phyloP scores from a whole-genome alignment of 2,797 vertebrate genomes.

The Lagorchestes hirsutus region DNA sequence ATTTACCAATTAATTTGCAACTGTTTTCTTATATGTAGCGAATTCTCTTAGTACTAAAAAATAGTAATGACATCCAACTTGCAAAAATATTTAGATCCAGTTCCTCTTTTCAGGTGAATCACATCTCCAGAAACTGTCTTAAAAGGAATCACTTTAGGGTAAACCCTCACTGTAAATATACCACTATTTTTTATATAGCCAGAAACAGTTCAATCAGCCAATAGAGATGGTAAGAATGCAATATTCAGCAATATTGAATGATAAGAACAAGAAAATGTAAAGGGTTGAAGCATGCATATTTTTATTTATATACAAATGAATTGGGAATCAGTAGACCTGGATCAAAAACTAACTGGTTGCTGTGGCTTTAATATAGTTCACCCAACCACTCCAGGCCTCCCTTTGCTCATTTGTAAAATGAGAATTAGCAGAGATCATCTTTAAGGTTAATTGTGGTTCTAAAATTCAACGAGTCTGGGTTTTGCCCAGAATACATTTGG shows the following conservation, averaged over 20 bases:
- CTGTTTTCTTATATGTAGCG: conserved; percentile 8
- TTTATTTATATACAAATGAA: neutral
- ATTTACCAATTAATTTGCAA: neutral
- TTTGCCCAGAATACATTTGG: too few relatives aligned
- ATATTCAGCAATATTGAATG: conserved; percentile 24
- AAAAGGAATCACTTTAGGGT: neutral
- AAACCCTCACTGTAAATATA: conserved; percentile 26
- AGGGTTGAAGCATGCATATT: conserved; percentile 6
- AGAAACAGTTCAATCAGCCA: conserved; percentile 6
- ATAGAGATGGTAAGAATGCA: conserved; percentile 10
- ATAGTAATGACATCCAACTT: conserved; percentile 18
- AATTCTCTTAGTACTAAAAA: neutral
- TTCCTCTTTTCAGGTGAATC: conserved; percentile 14
- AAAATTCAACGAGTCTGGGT: too few relatives aligned
- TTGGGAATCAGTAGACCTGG: neutral
- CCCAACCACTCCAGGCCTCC: neutral
- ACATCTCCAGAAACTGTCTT: conserved; percentile 29
- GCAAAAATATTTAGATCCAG: neutral
- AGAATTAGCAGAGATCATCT: too few relatives aligned
- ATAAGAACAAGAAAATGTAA: conserved; percentile 47
- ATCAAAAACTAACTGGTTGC: neutral
- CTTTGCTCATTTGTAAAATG: neutral
- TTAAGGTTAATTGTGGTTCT: too few relatives aligned
- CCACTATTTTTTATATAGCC: conserved; percentile 8
- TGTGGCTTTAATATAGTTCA: neutral